Percentiles rank a stretch among this genome's conserved stretches.
These are phyloP conservation scores for Ellobium chinense DNA, from an alignment of 2,888 invertebrate genomes.

Conservation along the genomic window DNA sequence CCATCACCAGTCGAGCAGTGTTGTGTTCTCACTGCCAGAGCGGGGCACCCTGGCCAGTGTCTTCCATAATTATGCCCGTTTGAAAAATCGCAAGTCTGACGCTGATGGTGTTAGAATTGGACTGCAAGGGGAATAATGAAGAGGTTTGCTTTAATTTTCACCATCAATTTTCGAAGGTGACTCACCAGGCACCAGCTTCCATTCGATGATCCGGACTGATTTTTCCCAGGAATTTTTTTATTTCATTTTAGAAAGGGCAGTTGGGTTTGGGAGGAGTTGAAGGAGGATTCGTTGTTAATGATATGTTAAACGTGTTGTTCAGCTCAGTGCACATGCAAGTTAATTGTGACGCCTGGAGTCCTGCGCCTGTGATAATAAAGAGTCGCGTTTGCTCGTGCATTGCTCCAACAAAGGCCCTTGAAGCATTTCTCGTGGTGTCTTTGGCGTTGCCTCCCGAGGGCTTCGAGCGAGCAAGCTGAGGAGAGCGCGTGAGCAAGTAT, in stretches of 20 bases:
- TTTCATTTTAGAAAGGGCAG: too few species aligned
- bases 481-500: too few species aligned
- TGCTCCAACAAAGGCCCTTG: not conserved
- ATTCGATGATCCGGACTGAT: too few species aligned
- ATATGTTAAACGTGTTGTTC: not conserved
- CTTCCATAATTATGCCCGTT: not conserved
- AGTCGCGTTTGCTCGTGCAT: not conserved
- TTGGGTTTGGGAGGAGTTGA: too few species aligned
- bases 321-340: conserved; percentile 4
- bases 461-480: too few species aligned
- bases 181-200: not conserved
- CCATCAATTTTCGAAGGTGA: not conserved
- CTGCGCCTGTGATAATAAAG: not conserved
- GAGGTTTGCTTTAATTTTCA: not conserved
- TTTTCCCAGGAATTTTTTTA: too few species aligned
- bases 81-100: not conserved
- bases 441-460: not conserved
- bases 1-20: not conserved
- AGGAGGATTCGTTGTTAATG: too few species aligned
- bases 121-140: not conserved
- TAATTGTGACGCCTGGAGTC: conserved; percentile 11
- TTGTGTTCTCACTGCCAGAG: not conserved
- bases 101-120: not conserved
- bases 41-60: not conserved
- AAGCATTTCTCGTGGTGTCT: not conserved